These are phyloP conservation scores for Rhabdomys pumilio DNA, from an alignment of 2,797 vertebrate species.

Conservation along the genomic window DNA sequence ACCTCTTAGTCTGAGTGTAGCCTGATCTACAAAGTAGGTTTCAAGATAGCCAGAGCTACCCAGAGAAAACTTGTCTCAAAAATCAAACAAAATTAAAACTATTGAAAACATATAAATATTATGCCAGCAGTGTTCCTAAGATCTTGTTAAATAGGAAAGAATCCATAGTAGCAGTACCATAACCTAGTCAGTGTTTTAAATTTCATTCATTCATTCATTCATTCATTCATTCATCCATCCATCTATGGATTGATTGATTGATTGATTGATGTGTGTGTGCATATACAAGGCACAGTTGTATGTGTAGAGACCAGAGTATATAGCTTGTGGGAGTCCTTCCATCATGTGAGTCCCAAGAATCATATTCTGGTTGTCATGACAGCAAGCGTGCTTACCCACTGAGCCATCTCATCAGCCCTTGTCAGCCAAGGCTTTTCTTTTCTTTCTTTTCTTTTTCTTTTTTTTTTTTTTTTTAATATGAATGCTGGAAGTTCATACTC, in stretches of 20 bases:
- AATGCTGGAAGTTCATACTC: not conserved
- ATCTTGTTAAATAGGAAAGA: constrained; percentile 69
- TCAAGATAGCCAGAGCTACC: not conserved
- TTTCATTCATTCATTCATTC: not conserved
- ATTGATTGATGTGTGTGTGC: too few species aligned
- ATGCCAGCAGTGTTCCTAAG: constrained; percentile 3
- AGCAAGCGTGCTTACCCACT: not conserved
- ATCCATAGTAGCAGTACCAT: not conserved
- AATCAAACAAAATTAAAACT: not conserved
- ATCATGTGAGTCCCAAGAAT: not conserved
- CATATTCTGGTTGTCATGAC: not conserved
- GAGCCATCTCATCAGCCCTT: not conserved
- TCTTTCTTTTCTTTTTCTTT: not conserved
- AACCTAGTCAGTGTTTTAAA: not conserved
- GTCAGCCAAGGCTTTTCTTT: not conserved
- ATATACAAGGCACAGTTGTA: not conserved
- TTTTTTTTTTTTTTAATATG: not conserved
- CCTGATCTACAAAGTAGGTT: not conserved
- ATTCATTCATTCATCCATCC: not conserved
- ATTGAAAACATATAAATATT: constrained; percentile 1
- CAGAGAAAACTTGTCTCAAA: not conserved
- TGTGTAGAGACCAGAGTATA: not conserved
- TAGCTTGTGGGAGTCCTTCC: not conserved
- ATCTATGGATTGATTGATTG: too few species aligned
- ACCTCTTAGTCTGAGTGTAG: not conserved